These are phyloP conservation scores for Polypedilum pembai DNA, from an alignment of 1,140 invertebrate species.

Conservation along the genomic window DNA sequence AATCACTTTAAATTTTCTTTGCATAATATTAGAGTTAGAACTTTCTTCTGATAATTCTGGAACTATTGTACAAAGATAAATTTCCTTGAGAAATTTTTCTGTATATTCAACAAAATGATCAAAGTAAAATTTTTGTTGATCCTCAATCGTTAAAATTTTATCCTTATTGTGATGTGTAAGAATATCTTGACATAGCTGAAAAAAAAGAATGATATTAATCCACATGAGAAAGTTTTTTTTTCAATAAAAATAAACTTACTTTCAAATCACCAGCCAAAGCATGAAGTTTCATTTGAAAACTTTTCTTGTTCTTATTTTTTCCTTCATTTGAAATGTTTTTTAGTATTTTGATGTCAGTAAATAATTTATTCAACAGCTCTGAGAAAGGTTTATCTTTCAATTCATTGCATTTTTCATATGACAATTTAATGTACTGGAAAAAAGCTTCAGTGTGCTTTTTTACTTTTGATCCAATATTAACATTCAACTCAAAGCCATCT, in stretches of 20 bases:
- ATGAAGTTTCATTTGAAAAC: not conserved
- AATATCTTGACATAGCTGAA: not conserved
- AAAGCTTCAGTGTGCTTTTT: not conserved
- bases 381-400: conserved; percentile 3
- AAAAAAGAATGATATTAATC: too few species aligned
- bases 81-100: not conserved
- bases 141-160: not conserved
- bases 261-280: not conserved
- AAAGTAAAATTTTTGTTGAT: not conserved
- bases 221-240: too few species aligned
- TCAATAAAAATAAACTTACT: too few species aligned
- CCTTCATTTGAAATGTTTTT: not conserved
- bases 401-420: not conserved
- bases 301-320: not conserved
- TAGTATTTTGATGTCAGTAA: not conserved
- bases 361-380: not conserved
- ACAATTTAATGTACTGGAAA: not conserved
- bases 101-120: not conserved
- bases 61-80: not conserved
- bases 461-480: not conserved
- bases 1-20: not conserved
- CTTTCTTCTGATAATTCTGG: not conserved
- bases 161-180: not conserved
- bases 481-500: not conserved
- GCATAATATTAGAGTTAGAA: not conserved